A percentile compares a stretch with the other conserved stretches of the same genome.
Conservation (phyloP, 1,140 invertebrate genomes). For the Drosophila subobscura region DNA sequence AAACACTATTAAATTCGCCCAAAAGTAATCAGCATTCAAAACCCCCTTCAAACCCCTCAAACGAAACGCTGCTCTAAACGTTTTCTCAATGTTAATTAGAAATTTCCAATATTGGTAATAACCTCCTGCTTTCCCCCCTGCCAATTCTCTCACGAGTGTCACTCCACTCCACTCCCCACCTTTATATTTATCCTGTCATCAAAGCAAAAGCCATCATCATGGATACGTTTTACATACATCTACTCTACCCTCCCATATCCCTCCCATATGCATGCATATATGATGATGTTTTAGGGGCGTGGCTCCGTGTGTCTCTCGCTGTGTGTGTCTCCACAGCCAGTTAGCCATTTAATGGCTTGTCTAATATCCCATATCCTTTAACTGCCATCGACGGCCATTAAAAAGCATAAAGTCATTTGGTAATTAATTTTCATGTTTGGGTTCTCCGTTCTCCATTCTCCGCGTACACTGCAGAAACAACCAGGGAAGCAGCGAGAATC, state of each 20-base stretch:
- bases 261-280: not conserved
- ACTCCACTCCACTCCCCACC: no score
- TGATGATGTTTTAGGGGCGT: conserved; percentile 28
- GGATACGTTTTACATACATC: no score
- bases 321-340: conserved; percentile 11
- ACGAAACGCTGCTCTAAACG: not conserved
- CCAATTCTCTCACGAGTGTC: no score
- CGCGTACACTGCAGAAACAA: no score
- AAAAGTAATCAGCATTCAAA: no score
- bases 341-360: conserved; percentile 74
- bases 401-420: conserved; percentile 82
- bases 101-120: conserved; percentile 19
- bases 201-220: not conserved
- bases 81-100: conserved; percentile 16
- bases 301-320: conserved; percentile 9
- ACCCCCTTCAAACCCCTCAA: not conserved
- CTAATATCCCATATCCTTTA: conserved; percentile 82
- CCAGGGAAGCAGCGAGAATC: no score
- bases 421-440: conserved; percentile 79
- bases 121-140: not conserved
- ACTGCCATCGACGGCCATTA: conserved; percentile 73
- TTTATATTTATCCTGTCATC: no score
- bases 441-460: conserved; percentile 9
- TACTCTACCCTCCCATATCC: not conserved
- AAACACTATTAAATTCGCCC: no score